phyloP scores from a whole-genome alignment of 2,888 invertebrate species.

The Drosophila vallismaia region DNA sequence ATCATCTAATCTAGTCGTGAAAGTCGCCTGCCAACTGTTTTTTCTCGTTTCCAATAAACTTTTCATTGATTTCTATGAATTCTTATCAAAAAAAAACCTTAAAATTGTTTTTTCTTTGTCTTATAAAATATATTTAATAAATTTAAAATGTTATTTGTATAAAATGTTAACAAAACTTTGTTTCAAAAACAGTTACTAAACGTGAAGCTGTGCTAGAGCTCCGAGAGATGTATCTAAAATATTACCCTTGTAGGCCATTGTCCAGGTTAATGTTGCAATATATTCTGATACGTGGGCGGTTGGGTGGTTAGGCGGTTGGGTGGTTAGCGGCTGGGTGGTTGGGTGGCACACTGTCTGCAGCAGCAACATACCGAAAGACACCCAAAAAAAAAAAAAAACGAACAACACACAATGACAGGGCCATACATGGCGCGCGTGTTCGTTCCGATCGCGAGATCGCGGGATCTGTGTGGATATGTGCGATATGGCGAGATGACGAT shows the following conservation, averaged over 20 bases:
- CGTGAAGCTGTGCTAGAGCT: no score
- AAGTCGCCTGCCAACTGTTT: no score
- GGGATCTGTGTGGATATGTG: slow-evolving; percentile 41
- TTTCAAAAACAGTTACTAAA: no score
- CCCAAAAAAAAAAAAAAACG: slow-evolving; percentile 10
- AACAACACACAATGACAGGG: slow-evolving; percentile 33
- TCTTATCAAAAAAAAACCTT: no score
- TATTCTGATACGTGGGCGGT: slow-evolving; percentile 54
- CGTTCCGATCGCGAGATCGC: slow-evolving; percentile 32
- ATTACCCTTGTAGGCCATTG: slow-evolving; percentile 18
- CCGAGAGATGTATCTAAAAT: background rate
- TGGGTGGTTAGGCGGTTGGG: background rate
- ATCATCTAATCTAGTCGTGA: no score
- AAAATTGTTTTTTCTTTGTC: no score
- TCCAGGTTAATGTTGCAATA: slow-evolving; percentile 31
- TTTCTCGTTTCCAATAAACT: no score
- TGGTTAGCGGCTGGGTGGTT: no score
- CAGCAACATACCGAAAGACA: slow-evolving; percentile 24
- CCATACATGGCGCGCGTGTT: slow-evolving; percentile 73
- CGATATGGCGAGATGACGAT: slow-evolving; percentile 38
- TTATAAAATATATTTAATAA: no score
- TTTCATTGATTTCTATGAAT: no score
- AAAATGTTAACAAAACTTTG: no score
- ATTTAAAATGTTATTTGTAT: no score
- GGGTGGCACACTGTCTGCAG: slow-evolving; percentile 71